Conservation (phyloP, 2,113 vertebrate genomes). For the Vidua macroura region DNA sequence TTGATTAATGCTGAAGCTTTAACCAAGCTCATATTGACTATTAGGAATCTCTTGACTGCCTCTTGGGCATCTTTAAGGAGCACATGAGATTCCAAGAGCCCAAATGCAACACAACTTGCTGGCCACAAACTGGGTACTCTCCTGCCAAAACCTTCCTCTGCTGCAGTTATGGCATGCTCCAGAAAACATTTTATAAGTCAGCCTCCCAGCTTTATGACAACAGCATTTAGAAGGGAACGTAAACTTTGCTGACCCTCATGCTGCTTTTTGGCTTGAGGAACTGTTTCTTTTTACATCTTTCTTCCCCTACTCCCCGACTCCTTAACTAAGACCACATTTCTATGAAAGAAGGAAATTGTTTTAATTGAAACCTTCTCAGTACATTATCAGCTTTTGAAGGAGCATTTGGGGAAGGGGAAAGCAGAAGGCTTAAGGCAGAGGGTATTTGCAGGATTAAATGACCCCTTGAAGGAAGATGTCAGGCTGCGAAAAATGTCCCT, state of each 20-base stretch:
- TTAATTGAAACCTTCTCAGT: conserved; percentile 61
- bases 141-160: conserved; percentile 15
- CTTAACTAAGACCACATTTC: conserved; percentile 49
- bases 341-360: conserved; percentile 42
- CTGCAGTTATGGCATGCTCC: background rate
- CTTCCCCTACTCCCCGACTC: background rate
- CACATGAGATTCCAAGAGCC: background rate
- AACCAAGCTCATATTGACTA: background rate
- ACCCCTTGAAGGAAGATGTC: conserved; percentile 32
- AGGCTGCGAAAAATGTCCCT: background rate
- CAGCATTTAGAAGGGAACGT: background rate
- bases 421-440: background rate
- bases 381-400: conserved; percentile 25
- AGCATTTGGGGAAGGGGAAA: background rate
- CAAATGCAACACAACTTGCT: background rate
- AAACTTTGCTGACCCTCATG: background rate
- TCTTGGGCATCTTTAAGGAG: conserved; percentile 17
- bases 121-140: background rate
- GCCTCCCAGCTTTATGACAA: background rate
- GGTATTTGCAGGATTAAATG: conserved; percentile 10
- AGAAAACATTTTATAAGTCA: background rate
- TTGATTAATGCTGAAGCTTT: background rate
- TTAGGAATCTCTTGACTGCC: background rate
- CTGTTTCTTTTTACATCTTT: background rate
- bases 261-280: background rate